Conservation (phyloP, 2,888 invertebrate genomes). For the Dione vanillae region DNA sequence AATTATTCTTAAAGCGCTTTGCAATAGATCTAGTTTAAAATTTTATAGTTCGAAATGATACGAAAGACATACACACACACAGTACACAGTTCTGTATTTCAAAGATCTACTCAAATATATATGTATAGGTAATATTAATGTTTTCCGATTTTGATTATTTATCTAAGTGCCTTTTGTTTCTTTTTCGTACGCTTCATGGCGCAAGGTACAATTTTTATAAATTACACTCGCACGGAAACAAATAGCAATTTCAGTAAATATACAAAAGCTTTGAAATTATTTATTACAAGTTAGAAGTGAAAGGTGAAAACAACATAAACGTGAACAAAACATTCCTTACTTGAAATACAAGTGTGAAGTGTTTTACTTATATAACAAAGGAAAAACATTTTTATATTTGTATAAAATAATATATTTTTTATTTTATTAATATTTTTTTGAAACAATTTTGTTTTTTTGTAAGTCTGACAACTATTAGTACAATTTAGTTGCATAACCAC, state of each 20-base stretch:
- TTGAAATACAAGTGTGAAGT: constrained; percentile 12
- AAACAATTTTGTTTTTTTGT: no score
- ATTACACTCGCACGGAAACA: neutral
- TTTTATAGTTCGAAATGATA: neutral
- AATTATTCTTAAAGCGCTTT: no score
- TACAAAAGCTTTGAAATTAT: constrained; percentile 9
- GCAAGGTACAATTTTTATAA: constrained; percentile 5
- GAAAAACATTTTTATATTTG: no score
- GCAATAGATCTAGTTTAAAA: no score
- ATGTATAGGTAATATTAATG: neutral
- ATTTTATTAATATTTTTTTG: no score
- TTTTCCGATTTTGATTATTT: neutral
- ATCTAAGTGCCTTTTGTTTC: neutral
- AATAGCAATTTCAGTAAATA: neutral
- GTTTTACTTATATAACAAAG: constrained; percentile 2
- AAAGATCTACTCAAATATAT: neutral
- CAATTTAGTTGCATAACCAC: no score
- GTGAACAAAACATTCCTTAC: constrained; percentile 13
- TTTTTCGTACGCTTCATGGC: neutral
- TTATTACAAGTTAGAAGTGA: constrained; percentile 6
- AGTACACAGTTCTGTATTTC: neutral
- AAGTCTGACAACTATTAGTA: no score
- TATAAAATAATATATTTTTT: no score
- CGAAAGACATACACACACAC: neutral
- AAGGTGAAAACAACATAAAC: constrained; percentile 17